phyloP scores from a whole-genome alignment of 2,797 vertebrate genomes.

The Peromyscus eremicus region DNA sequence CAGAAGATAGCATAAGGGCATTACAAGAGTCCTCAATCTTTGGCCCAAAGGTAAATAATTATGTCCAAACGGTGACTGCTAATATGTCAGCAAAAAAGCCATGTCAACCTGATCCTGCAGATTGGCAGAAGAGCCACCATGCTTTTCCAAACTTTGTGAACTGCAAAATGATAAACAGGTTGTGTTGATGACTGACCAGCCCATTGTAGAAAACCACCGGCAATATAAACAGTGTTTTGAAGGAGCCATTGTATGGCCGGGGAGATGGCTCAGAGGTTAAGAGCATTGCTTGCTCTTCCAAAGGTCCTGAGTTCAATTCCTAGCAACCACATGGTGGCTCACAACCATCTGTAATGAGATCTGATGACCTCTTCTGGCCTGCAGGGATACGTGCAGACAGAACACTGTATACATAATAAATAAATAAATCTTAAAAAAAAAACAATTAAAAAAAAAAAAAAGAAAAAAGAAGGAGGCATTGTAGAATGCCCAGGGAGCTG shows the following conservation, averaged over 20 bases:
- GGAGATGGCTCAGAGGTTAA: neutral
- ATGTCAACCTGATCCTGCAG: neutral
- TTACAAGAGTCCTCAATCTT: neutral
- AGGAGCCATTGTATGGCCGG: neutral
- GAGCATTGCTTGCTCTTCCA: too few relatives aligned
- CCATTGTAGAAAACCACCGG: neutral
- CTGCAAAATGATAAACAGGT: neutral
- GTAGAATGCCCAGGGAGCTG: too few relatives aligned
- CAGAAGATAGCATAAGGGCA: neutral
- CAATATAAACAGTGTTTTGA: neutral
- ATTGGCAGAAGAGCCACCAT: neutral
- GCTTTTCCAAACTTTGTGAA: conserved; percentile 21
- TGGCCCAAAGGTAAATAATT: conserved; percentile 48
- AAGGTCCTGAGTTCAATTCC: too few relatives aligned
- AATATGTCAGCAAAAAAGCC: neutral
- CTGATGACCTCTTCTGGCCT: too few relatives aligned
- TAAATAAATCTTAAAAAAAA: too few relatives aligned
- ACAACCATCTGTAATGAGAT: too few relatives aligned
- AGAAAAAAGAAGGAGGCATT: too few relatives aligned
- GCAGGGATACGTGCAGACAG: too few relatives aligned
- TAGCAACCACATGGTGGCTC: too few relatives aligned
- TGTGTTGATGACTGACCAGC: neutral
- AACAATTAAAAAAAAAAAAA: too few relatives aligned
- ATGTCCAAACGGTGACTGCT: neutral
- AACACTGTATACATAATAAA: too few relatives aligned